phyloP scores from a whole-genome alignment of 2,113 vertebrate genomes.

The Muscicapa adusta region DNA sequence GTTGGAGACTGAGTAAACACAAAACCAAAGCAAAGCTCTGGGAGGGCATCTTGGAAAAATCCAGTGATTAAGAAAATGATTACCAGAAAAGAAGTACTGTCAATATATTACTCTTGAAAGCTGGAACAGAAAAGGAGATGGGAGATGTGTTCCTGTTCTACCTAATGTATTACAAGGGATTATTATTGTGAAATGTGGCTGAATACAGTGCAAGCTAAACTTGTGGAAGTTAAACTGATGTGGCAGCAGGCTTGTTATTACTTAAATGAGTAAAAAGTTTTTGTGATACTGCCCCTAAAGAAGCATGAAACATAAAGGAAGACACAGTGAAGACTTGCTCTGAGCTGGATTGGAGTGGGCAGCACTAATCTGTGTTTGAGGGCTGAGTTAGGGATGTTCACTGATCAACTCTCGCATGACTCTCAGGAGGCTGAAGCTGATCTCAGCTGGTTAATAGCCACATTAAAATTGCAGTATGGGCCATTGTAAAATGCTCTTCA shows the following conservation, averaged over 20 bases:
- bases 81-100: not conserved
- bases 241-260: not conserved
- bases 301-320: not conserved
- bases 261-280: not conserved
- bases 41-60: not conserved
- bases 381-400: not conserved
- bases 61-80: not conserved
- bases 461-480: not conserved
- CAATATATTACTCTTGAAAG: conserved; percentile 18
- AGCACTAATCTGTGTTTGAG: not conserved
- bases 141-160: not conserved
- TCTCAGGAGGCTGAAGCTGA: not conserved
- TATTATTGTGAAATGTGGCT: not conserved
- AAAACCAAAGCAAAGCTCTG: not conserved
- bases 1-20: not conserved
- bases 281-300: not conserved
- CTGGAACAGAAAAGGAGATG: not conserved
- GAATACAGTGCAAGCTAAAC: not conserved
- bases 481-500: not conserved
- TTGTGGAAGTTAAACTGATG: not conserved
- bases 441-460: not conserved
- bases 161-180: not conserved
- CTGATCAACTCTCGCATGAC: not conserved
- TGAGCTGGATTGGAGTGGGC: not conserved
- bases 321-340: not conserved